phyloP scores from a whole-genome alignment of 2,888 invertebrate genomes.

The Aporophyla nigra region DNA sequence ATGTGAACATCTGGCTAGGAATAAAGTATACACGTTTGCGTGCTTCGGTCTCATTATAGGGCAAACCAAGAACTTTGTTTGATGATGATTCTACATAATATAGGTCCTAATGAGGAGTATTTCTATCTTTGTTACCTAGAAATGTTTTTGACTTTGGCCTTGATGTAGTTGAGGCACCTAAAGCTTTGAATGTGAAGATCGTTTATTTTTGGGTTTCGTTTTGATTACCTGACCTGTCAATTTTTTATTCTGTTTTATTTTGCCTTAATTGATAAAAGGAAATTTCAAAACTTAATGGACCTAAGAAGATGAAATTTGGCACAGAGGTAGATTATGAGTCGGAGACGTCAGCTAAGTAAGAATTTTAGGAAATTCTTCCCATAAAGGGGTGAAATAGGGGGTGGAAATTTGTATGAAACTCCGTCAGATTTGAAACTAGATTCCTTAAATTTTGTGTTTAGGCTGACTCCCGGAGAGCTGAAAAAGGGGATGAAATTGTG shows the following conservation, averaged over 20 bases:
- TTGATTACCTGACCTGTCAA: not conserved
- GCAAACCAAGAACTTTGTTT: conserved; percentile 35
- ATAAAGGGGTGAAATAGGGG: too few species aligned
- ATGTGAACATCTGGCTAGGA: conserved; percentile 72
- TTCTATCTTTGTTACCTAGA: conserved; percentile 12
- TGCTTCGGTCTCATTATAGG: conserved; percentile 49
- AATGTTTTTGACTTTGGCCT: not conserved
- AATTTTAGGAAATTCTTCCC: too few species aligned
- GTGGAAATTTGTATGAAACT: too few species aligned
- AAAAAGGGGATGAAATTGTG: too few species aligned
- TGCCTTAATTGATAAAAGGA: not conserved
- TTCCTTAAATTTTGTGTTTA: too few species aligned
- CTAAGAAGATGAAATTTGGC: too few species aligned
- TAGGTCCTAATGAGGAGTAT: conserved; percentile 30
- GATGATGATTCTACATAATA: conserved; percentile 1
- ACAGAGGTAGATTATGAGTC: too few species aligned
- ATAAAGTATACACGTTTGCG: conserved; percentile 50
- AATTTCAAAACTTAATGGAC: too few species aligned
- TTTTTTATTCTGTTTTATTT: too few species aligned
- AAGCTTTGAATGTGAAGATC: not conserved
- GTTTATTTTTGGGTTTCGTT: not conserved
- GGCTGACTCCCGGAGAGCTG: too few species aligned
- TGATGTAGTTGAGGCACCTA: not conserved
- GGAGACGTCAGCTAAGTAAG: too few species aligned
- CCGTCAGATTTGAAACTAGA: too few species aligned